A percentile compares a stretch with the other conserved stretches of the same genome.
These are phyloP conservation scores for Steinernema feltiae DNA, from an alignment of 1,140 invertebrate species.

Conservation along the genomic window DNA sequence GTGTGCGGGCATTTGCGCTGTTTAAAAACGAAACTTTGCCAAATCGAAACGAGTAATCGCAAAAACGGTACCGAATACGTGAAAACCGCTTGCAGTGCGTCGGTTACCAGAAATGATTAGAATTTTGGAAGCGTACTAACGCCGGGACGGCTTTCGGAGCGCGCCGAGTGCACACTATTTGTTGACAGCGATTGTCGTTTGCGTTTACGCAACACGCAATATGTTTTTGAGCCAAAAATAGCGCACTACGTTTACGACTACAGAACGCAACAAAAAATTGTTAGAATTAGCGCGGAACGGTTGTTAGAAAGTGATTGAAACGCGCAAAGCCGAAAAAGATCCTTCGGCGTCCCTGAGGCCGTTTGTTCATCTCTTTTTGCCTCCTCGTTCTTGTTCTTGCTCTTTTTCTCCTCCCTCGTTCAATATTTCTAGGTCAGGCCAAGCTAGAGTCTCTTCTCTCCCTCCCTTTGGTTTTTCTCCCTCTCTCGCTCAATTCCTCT, in stretches of 20 bases:
- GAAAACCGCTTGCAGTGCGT: no score
- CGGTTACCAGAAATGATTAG: no score
- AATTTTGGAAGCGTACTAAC: no score
- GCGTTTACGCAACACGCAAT: no score
- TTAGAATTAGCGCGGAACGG: background rate
- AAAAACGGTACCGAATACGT: no score
- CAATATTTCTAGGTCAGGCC: slow-evolving; percentile 11
- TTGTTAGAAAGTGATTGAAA: background rate
- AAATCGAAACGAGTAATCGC: no score
- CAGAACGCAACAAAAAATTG: background rate
- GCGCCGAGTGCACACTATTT: no score
- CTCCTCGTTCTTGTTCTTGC: background rate
- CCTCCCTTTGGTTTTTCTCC: background rate
- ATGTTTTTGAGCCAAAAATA: no score
- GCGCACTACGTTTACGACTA: no score
- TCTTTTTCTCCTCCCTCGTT: slow-evolving; percentile 13
- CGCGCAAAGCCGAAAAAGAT: slow-evolving; percentile 5
- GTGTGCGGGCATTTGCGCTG: background rate
- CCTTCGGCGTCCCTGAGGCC: background rate
- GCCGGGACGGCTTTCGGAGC: no score
- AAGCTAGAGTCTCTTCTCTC: slow-evolving; percentile 6
- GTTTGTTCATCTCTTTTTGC: slow-evolving; percentile 8
- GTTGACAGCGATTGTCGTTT: no score
- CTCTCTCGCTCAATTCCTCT: no score
- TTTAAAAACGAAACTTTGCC: background rate